phyloP scores from a whole-genome alignment of 1,140 invertebrate genomes.

The Cecropterus lyciades region DNA sequence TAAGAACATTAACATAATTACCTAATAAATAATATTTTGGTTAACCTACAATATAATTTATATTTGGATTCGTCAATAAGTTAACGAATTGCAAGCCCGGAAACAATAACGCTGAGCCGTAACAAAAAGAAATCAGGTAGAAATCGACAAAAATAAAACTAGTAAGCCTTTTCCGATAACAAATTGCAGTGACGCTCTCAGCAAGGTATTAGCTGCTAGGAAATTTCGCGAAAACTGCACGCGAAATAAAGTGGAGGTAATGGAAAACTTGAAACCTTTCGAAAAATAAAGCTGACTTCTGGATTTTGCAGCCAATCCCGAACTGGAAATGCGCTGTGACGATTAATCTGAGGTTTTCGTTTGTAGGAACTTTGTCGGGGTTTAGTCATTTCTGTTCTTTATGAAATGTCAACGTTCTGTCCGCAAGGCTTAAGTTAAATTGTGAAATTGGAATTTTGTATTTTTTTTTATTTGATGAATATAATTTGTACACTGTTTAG shows the following conservation, averaged over 20 bases:
- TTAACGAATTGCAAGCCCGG: neutral
- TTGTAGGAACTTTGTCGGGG: neutral
- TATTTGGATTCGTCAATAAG: too few species aligned
- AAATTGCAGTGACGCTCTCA: slow-evolving; percentile 33
- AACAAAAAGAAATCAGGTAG: neutral
- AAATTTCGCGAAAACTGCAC: slow-evolving; percentile 30
- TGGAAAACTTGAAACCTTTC: slow-evolving; percentile 26
- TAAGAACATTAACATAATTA: too few species aligned
- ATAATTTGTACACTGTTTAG: too few species aligned
- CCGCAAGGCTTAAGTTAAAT: too few species aligned
- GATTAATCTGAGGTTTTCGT: slow-evolving; percentile 18
- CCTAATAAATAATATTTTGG: too few species aligned
- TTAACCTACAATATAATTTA: too few species aligned
- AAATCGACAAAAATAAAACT: slow-evolving; percentile 12
- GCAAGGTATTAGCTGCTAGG: slow-evolving; percentile 29
- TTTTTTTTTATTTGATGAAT: too few species aligned
- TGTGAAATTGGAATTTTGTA: too few species aligned
- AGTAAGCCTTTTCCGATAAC: slow-evolving; percentile 31
- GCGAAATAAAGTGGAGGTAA: slow-evolving; percentile 33
- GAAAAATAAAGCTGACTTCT: slow-evolving; percentile 32
- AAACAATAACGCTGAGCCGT: neutral
- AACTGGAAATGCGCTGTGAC: slow-evolving; percentile 22
- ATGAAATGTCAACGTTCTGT: too few species aligned
- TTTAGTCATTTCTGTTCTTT: neutral
- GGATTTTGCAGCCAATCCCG: slow-evolving; percentile 24